Conservation (phyloP, 2,797 vertebrate species). For the Kryptolebias ocellatus region DNA sequence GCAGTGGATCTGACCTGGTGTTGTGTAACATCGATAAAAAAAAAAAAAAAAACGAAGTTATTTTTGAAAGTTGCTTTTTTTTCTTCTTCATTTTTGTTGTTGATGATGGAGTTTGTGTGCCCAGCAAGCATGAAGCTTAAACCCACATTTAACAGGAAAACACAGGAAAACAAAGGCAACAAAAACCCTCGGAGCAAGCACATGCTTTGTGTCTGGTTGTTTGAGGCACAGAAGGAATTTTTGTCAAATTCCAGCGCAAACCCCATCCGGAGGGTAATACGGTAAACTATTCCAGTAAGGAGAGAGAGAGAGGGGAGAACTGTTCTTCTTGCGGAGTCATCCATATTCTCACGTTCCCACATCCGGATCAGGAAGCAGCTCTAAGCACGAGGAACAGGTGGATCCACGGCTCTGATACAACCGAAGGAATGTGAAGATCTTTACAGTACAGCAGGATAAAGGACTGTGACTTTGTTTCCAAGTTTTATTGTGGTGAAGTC, state of each 20-base stretch:
- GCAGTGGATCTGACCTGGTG: background rate
- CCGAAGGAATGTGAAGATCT: constrained; percentile 10
- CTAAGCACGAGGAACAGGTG: constrained; percentile 67
- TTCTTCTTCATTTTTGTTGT: background rate
- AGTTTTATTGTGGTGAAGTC: background rate
- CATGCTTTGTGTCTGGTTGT: constrained; percentile 48
- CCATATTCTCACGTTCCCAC: constrained; percentile 65
- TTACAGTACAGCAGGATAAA: background rate
- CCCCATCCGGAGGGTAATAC: constrained; percentile 54
- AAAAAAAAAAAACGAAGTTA: constrained; percentile 1
- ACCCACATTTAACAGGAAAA: constrained; percentile 43
- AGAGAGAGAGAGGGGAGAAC: constrained; percentile 15
- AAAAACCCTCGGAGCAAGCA: constrained; percentile 34
- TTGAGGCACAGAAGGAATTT: constrained; percentile 27
- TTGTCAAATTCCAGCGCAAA: constrained; percentile 51
- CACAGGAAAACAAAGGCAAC: constrained; percentile 39
- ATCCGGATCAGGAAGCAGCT: constrained; percentile 63
- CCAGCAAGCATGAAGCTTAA: constrained; percentile 31
- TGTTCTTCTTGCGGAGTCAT: constrained; percentile 57
- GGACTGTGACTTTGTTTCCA: background rate
- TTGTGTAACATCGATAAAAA: constrained; percentile 12
- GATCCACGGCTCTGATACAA: constrained; percentile 35
- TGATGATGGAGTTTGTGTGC: background rate
- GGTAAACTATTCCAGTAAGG: constrained; percentile 37
- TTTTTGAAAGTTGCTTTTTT: background rate